Percentiles rank a stretch among this genome's conserved stretches.
phyloP scores from a whole-genome alignment of 2,888 invertebrate species.

The Eupithecia subumbrata region DNA sequence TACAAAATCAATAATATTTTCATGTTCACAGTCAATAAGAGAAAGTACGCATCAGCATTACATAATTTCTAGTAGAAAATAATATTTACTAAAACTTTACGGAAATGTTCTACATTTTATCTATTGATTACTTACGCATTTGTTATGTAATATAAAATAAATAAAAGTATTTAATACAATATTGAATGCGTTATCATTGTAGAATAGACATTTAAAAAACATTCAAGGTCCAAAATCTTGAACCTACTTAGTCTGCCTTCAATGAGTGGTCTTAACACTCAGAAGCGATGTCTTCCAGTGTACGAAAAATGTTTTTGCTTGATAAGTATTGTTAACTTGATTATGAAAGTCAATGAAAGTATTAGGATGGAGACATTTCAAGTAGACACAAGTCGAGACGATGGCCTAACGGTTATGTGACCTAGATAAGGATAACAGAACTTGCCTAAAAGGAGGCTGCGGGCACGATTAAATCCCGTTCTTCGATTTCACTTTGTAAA shows the following conservation, averaged over 20 bases:
- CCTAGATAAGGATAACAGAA: slow-evolving; percentile 36
- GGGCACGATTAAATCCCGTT: slow-evolving; percentile 30
- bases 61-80: slow-evolving; percentile 25
- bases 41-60: slow-evolving; percentile 33
- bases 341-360: not conserved
- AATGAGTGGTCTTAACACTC: not conserved
- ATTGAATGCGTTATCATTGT: not conserved
- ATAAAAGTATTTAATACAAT: not conserved
- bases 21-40: slow-evolving; percentile 28
- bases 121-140: not conserved
- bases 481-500: slow-evolving; percentile 30
- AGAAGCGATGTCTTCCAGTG: not conserved
- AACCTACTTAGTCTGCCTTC: not conserved
- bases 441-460: slow-evolving; percentile 22
- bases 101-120: slow-evolving; percentile 25
- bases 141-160: not conserved
- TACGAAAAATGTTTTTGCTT: not conserved
- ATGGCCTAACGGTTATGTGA: slow-evolving; percentile 27
- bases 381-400: slow-evolving; percentile 3
- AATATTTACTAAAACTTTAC: slow-evolving; percentile 14
- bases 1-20: slow-evolving; percentile 45
- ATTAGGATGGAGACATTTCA: not conserved
- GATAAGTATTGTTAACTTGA: not conserved
- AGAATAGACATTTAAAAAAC: not conserved
- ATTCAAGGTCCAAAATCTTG: not conserved